Conservation (phyloP, 2,113 vertebrate species). For the Indri indri region DNA sequence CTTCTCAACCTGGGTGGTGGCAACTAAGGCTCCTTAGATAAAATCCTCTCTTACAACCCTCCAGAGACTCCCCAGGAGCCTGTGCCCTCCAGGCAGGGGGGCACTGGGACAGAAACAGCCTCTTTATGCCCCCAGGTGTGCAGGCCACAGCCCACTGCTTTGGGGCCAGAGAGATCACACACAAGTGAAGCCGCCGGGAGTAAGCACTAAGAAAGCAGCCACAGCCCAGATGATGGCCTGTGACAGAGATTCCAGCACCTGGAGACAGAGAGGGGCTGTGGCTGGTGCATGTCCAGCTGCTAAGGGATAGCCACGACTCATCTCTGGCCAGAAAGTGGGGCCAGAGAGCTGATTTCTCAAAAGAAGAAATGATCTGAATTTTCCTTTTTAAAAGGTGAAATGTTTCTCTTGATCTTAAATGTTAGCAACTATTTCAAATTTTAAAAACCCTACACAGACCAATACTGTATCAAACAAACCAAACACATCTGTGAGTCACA, state of each 20-base stretch:
- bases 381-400: neutral
- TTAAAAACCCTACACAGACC: neutral
- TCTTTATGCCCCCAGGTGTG: neutral
- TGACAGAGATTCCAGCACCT: fast-evolving
- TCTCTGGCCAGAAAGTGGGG: neutral
- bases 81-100: neutral
- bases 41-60: neutral
- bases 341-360: neutral
- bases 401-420: neutral
- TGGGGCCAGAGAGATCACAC: neutral
- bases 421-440: neutral
- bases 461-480: neutral
- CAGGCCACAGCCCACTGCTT: neutral
- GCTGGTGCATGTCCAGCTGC: neutral
- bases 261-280: neutral
- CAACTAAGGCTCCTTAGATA: neutral
- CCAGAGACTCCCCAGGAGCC: neutral
- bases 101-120: neutral
- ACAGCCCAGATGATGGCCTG: neutral
- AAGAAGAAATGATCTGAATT: neutral
- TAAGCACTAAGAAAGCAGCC: neutral
- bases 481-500: neutral
- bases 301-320: neutral
- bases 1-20: neutral
- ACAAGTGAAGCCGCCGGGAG: neutral